Evolutionary conservation across 2,888 invertebrate species (phyloP).

Genomic region (Isoperla grammatica): DNA sequence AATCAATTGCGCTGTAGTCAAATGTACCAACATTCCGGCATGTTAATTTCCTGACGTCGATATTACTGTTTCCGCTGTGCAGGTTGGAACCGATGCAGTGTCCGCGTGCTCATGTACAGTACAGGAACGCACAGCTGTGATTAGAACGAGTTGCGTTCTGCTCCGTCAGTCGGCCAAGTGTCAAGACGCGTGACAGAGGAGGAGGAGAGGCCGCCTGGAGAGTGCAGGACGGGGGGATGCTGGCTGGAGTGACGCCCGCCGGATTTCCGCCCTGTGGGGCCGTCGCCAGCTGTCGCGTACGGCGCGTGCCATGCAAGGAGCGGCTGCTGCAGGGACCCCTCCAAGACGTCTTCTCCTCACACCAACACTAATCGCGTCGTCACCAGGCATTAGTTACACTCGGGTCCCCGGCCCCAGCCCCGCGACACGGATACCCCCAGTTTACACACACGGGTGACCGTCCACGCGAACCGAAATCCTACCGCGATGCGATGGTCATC

Average conservation of each 20-base stretch:
- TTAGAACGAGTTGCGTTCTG: neutral
- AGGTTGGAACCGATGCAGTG: too few species aligned
- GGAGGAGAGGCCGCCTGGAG: neutral
- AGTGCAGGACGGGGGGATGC: neutral
- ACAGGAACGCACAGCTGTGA: neutral
- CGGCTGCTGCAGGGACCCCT: slow-evolving; percentile 9
- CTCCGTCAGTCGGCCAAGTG: neutral
- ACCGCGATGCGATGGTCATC: too few species aligned
- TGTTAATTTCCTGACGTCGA: too few species aligned
- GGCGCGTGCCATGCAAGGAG: slow-evolving; percentile 26
- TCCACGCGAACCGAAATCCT: too few species aligned
- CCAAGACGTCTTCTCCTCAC: neutral
- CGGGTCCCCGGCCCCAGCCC: too few species aligned
- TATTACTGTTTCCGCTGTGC: too few species aligned
- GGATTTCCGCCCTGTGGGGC: slow-evolving; percentile 30
- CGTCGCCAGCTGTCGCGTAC: slow-evolving; percentile 29
- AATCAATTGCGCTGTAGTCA: too few species aligned
- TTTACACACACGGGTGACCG: too few species aligned
- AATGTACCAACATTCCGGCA: too few species aligned
- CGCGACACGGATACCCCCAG: too few species aligned
- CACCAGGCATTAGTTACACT: neutral
- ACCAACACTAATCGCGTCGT: neutral
- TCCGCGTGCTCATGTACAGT: too few species aligned
- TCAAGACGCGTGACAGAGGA: neutral
- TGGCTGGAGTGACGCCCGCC: slow-evolving; percentile 17